These are phyloP conservation scores for Piliocolobus tephrosceles DNA, from an alignment of 2,113 vertebrate species.

Conservation along the genomic window DNA sequence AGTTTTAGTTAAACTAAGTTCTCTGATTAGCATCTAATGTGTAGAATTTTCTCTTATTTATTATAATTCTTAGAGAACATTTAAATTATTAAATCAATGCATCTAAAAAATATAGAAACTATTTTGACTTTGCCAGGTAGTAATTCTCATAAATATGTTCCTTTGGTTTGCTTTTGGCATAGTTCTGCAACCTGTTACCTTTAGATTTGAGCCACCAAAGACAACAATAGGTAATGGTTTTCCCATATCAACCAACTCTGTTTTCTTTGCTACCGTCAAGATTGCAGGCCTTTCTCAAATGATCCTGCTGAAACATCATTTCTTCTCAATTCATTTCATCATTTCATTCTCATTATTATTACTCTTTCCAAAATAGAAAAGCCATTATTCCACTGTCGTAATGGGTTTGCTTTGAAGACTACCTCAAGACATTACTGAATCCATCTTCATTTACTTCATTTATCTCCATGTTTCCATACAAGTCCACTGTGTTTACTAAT, in stretches of 20 bases:
- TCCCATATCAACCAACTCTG: conserved; percentile 51
- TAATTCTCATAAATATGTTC: conserved; percentile 58
- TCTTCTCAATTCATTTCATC: neutral
- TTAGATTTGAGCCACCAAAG: conserved; percentile 76
- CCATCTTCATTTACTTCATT: conserved; percentile 42
- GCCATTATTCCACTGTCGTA: neutral
- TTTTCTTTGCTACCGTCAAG: conserved; percentile 43
- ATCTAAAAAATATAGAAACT: conserved; percentile 25
- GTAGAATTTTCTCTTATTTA: neutral
- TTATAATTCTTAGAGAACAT: neutral
- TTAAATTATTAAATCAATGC: neutral
- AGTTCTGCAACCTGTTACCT: conserved; percentile 78
- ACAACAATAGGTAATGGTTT: conserved; percentile 84
- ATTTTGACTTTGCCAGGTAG: neutral
- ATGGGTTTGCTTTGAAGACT: conserved; percentile 44
- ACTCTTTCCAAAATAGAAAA: conserved; percentile 14
- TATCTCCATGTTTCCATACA: neutral
- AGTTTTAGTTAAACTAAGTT: conserved; percentile 29
- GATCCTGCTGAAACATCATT: neutral
- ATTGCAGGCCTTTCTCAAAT: neutral
- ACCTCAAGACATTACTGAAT: conserved; percentile 26
- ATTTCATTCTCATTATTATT: conserved; percentile 4
- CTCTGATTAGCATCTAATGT: neutral
- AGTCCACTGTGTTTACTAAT: neutral
- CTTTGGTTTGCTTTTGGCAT: conserved; percentile 58